Percentiles rank a stretch among this genome's conserved stretches.
Conservation (phyloP, 2,113 vertebrate species). For the Etia nguti region DNA sequence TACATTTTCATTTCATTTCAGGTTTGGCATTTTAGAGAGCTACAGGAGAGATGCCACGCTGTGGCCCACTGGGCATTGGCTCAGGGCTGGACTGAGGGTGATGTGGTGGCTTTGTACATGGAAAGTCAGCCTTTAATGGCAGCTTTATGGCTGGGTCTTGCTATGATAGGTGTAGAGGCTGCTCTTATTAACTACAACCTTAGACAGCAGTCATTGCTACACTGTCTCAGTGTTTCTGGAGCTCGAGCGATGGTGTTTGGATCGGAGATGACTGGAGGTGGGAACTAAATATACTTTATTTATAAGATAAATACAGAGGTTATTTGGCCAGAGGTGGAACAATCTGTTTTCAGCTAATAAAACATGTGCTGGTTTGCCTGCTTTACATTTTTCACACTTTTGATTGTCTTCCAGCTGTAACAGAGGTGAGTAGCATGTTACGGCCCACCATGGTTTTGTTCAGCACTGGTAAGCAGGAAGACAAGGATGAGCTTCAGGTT, state of each 20-base stretch:
- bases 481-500: constrained; percentile 6
- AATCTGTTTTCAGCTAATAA: neutral
- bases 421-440: constrained; percentile 72
- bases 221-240: constrained; percentile 74
- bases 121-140: constrained; percentile 79
- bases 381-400: neutral
- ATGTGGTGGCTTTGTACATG: constrained; percentile 83
- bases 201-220: constrained; percentile 71
- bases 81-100: constrained; percentile 72
- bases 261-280: constrained; percentile 43
- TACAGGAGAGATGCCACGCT: constrained; percentile 75
- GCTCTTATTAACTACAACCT: constrained; percentile 84
- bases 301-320: neutral
- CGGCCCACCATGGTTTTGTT: constrained; percentile 74
- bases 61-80: constrained; percentile 76
- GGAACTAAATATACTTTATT: neutral
- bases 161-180: constrained; percentile 78
- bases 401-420: constrained; percentile 53
- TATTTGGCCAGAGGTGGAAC: neutral
- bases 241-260: constrained; percentile 81
- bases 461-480: constrained; percentile 52
- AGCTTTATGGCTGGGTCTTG: constrained; percentile 86
- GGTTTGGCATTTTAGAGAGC: constrained; percentile 78
- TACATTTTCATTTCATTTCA: neutral
- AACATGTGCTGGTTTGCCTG: neutral